Base-by-base conservation (phyloP, 2,888 invertebrate genomes). In the Acleris emargana region DNA sequence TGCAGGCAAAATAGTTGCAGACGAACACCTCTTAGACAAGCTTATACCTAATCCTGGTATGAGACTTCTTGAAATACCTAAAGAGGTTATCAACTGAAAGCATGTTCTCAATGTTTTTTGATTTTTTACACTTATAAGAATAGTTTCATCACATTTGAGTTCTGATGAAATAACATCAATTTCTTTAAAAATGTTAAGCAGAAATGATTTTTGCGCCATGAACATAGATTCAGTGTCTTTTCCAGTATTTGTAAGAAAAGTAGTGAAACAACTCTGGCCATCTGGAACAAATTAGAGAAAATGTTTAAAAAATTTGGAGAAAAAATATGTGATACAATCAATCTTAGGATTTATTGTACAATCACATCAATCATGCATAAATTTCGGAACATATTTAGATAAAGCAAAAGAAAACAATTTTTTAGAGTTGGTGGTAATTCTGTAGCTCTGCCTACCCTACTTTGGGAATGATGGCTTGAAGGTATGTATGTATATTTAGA, bases 31-130 rank as follows among this genome's bases (percentile, higher is more conserved):
- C 72, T 90, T 89, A 38, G 81, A 74, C 62, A 93, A 72, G 60
- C 83, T 88, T 68, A 95, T 83, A 38, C 95, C 96, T 52, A 96
- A 86, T 1, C 95, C 96, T 38, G 94, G 94, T 71, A 95, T 87
- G 38, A 97, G 83, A 78, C 94, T 94, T 16, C 94, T 94, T 67
- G 94, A 91, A 64, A 97, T 89, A 53, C 96, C 96, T 67, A 96
- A 84, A 45, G 93, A 94, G 25, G 94, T 86, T 51, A 95, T 79
- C 69, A 95, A 88, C 82, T 95, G 94, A 70, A 96, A 87, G 72
- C 94, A 91, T 51, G 91, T 91, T 75, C 94, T 91, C 5, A 97
- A 76, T n/a, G 88, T 82, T 82, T 94, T 95, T 73, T 94, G 94
- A 79, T 96, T 94, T 73, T 93, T 94, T 0, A 96, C 94, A 82